Evolutionary conservation across 2,888 invertebrate species (phyloP).

Genomic region (Epicampocera succincta): DNA sequence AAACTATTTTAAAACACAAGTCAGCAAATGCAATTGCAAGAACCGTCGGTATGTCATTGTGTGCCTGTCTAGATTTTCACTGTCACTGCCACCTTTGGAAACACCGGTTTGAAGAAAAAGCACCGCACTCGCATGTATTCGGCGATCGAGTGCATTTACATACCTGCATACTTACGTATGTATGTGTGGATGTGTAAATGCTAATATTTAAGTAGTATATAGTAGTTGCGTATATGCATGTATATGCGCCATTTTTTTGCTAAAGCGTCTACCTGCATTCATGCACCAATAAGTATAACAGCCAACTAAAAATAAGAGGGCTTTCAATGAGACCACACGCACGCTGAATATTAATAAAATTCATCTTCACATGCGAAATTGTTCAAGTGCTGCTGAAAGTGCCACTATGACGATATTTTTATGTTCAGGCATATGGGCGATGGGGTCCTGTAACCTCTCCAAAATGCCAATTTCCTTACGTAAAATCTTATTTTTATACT

Average conservation of each 20-base stretch:
- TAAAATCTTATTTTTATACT: no score
- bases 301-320: conserved; percentile 31
- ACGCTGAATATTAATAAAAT: conserved; percentile 78
- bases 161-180: neutral
- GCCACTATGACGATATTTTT: neutral
- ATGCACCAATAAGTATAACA: conserved; percentile 14
- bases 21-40: conserved; percentile 40
- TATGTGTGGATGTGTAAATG: neutral
- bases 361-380: conserved; percentile 77
- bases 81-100: conserved; percentile 55
- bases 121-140: no score
- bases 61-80: conserved; percentile 31
- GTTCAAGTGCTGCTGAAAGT: neutral
- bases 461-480: no score
- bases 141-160: no score
- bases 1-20: conserved; percentile 41
- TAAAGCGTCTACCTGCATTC: neutral
- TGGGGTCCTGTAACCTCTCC: no score
- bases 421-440: neutral
- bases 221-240: neutral
- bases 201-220: neutral
- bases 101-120: conserved; percentile 39
- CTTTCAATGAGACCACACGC: conserved; percentile 75
- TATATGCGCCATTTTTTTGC: neutral
- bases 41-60: neutral